Evolutionary conservation across 35 echinoderm and acorn worm genomes (phyloP).

Genomic region (Holothuria glaberrima): DNA sequence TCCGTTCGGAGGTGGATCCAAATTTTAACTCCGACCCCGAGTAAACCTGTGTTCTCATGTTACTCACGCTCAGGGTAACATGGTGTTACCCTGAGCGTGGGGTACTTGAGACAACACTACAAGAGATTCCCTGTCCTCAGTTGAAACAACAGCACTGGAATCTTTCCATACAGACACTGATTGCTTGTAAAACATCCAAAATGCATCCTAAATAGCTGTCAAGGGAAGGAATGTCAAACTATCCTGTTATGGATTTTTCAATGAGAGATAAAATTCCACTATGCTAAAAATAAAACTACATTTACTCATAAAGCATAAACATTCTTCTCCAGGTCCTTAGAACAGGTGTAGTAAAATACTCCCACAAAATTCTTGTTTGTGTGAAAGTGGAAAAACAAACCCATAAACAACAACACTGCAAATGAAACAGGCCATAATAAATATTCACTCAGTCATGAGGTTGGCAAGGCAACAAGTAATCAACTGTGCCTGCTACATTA

Average conservation of each 20-base stretch:
- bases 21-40: no score
- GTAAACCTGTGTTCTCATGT: no score
- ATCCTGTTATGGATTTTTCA: background rate
- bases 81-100: no score
- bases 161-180: no score
- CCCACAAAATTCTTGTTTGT: constrained; percentile 10
- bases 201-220: no score
- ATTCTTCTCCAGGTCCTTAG: constrained; percentile 2
- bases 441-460: constrained; percentile 20
- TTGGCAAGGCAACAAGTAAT: constrained; percentile 14
- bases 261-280: background rate
- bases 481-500: constrained; percentile 21
- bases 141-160: no score
- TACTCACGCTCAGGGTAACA: no score
- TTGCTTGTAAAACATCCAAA: no score
- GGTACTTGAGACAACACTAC: no score
- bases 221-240: no score
- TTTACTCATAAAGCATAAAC: background rate
- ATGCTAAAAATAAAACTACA: constrained; percentile 15
- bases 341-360: constrained; percentile 34
- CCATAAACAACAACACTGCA: constrained; percentile 42
- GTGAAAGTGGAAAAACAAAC: constrained; percentile 24
- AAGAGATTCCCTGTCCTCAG: no score
- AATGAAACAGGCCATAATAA: constrained; percentile 28
- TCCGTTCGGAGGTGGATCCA: no score